A percentile compares a stretch with the other conserved stretches of the same genome.
phyloP scores from a whole-genome alignment of 2,797 vertebrate genomes.

The Tragelaphus oryx region DNA sequence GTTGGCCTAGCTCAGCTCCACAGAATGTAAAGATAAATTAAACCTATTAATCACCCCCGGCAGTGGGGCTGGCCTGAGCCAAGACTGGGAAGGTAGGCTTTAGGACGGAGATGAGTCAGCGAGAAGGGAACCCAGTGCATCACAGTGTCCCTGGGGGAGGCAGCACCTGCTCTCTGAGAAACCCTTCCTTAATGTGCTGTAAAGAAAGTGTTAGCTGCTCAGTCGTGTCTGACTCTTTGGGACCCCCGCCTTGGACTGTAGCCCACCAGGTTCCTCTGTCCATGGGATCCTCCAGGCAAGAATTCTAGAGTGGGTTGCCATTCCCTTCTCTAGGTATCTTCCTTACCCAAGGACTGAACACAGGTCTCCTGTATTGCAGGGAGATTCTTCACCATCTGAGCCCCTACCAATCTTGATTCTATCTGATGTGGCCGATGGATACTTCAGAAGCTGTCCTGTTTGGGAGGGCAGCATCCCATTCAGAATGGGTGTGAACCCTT shows the following conservation, averaged over 20 bases:
- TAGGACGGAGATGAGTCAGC: background rate
- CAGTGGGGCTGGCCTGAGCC: background rate
- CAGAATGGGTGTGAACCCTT: background rate
- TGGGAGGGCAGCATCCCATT: background rate
- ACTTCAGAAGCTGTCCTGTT: background rate
- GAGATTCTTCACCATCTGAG: background rate
- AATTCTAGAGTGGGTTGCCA: background rate
- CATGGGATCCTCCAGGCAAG: background rate
- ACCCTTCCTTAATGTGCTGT: background rate
- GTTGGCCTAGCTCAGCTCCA: background rate
- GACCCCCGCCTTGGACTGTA: background rate
- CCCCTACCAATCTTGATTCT: background rate
- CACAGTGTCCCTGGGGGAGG: too few species aligned
- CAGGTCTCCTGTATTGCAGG: background rate
- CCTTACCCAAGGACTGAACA: background rate
- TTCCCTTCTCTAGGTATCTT: background rate
- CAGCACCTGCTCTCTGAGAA: background rate
- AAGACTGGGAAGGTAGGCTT: background rate
- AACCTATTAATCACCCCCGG: constrained; percentile 63
- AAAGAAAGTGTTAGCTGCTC: background rate
- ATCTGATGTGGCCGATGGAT: too few species aligned
- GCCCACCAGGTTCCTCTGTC: background rate
- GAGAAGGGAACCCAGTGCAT: background rate
- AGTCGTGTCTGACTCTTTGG: background rate
- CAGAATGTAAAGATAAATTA: constrained; percentile 61